These are phyloP conservation scores for Alligator sinensis DNA, from an alignment of 2,113 vertebrate species.

Conservation along the genomic window DNA sequence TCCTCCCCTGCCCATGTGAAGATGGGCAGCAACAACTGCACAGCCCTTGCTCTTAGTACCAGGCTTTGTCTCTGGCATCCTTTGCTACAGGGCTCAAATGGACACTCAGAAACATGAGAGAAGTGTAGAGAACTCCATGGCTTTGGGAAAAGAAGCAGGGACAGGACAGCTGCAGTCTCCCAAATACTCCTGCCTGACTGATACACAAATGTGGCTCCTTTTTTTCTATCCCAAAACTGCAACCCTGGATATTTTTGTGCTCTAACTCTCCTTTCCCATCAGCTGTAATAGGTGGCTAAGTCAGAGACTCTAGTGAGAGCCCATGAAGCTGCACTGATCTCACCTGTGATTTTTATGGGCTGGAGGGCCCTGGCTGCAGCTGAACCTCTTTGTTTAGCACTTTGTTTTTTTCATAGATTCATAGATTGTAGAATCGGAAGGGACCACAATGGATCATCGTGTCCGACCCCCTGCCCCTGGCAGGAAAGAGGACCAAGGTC, in stretches of 20 bases:
- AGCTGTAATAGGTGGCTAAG: background rate
- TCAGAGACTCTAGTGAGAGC: background rate
- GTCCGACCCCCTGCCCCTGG: no score
- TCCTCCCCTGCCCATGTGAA: background rate
- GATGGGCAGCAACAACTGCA: background rate
- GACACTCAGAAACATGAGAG: background rate
- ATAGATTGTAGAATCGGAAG: no score
- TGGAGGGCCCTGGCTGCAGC: background rate
- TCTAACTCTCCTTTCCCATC: background rate
- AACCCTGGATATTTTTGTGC: background rate
- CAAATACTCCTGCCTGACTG: background rate
- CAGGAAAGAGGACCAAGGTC: no score
- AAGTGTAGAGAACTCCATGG: background rate
- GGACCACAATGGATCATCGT: no score
- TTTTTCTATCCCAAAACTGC: background rate
- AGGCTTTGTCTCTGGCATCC: fast-evolving
- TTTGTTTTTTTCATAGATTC: background rate
- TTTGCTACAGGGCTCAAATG: fast-evolving
- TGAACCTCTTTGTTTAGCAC: background rate
- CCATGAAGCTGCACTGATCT: background rate
- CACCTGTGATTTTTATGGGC: background rate
- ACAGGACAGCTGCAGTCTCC: background rate
- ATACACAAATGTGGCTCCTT: background rate
- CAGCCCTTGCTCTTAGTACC: background rate
- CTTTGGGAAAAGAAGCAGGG: background rate